Conservation (phyloP, 2,797 vertebrate genomes). For the Brachymystax lenok region DNA sequence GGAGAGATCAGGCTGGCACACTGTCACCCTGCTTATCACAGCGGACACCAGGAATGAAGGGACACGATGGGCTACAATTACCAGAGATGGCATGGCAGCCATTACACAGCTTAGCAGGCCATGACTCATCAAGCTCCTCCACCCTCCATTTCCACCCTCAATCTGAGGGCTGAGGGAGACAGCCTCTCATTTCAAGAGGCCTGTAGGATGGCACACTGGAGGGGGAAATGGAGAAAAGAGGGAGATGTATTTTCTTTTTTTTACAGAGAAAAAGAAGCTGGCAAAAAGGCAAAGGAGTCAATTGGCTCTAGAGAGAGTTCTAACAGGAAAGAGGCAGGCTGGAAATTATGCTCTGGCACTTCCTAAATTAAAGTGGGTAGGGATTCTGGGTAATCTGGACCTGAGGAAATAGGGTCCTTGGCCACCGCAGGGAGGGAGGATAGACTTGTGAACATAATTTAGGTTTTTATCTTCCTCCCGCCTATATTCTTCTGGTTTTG, state of each 20-base stretch:
- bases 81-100: conserved; percentile 4
- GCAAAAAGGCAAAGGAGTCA: neutral
- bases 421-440: neutral
- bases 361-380: neutral
- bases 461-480: neutral
- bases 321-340: neutral
- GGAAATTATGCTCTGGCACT: conserved; percentile 12
- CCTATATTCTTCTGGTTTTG: neutral
- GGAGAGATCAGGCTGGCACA: neutral
- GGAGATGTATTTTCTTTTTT: neutral
- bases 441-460: neutral
- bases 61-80: conserved; percentile 8
- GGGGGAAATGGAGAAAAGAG: neutral
- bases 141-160: neutral
- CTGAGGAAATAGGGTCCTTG: neutral
- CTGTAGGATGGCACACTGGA: neutral
- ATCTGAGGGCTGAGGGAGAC: neutral
- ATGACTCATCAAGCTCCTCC: neutral
- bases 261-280: neutral
- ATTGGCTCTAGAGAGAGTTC: neutral
- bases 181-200: neutral
- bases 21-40: neutral
- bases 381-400: conserved; percentile 10
- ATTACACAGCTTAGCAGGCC: conserved; percentile 15
- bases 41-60: neutral